Base-by-base conservation (phyloP, 2,797 vertebrate genomes). In the Ptychobarbus kaznakovi region DNA sequence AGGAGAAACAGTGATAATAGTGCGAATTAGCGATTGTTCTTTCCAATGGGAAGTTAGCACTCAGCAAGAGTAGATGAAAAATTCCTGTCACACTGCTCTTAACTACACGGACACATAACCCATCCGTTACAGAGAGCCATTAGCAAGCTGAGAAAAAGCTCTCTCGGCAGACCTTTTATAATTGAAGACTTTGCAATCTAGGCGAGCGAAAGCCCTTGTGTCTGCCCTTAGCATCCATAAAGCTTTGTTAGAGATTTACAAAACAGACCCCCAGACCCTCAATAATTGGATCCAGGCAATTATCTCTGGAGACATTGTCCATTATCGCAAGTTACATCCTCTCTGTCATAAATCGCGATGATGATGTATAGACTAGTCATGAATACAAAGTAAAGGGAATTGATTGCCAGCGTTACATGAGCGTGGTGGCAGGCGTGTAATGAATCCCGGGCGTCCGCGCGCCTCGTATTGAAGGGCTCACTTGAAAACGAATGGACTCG, bases 251-350 rank as follows among this genome's bases (percentile, higher is more conserved):
- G 25, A 89, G 80, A 90, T 90, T 89, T 91, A 91, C 88, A 84
- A 83, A 90, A 87, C 86, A 87, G 83, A 80, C 84, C 84, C 75
- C 72, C 86, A 76, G 80, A 81, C 81, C 86, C 76, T 74, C 82
- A 87, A 88, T 91, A 91, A 91, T 89, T 89, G 86, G 89, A 90
- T 89, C 84, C 83, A 78, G 85, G 87, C 89, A 87, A 90, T 91
- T 90, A 90, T 90, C 86, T 89, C 83, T 66, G 61, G n/a, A 85
- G 84, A 86, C 85, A 80, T 88, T 88, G 89, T 88, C 78, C 87
- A 89, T 88, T 91, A 90, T 87, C 80, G 86, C 88, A 89, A 90
- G 88, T 88, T 88, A 87, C 86, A 61, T 90, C 86, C 89, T 83
- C 82, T 86, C 85, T 76, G 44, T 73, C 82, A 78, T 90, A 91